Evolutionary conservation across 2,797 vertebrate genomes (phyloP).

Genomic region (Hemibagrus guttatus): DNA sequence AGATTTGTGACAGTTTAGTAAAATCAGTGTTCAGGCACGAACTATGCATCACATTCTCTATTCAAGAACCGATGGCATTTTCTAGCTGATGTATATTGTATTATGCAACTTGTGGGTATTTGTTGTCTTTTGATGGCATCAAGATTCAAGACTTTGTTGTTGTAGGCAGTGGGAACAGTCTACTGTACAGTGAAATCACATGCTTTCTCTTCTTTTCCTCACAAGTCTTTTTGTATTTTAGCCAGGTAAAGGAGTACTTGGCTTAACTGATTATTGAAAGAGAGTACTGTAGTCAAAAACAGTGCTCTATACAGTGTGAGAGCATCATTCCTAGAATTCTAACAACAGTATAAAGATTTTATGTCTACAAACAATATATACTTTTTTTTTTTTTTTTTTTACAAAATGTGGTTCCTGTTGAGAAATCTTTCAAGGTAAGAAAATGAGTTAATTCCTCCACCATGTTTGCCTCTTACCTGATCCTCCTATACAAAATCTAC

Average conservation of each 20-base stretch:
- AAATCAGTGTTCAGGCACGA: background rate
- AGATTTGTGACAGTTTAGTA: background rate
- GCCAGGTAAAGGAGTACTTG: background rate
- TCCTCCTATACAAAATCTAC: background rate
- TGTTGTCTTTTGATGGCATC: background rate
- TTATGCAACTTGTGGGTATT: background rate
- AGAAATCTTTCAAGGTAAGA: background rate
- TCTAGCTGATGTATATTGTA: background rate
- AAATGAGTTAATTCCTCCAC: background rate
- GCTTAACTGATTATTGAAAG: background rate
- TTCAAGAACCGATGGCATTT: constrained; percentile 9
- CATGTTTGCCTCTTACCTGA: constrained; percentile 37
- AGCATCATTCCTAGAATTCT: background rate
- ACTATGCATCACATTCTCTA: background rate
- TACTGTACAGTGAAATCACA: background rate
- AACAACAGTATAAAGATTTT: background rate
- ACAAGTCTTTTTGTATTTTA: background rate
- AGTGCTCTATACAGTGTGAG: background rate
- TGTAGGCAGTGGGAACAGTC: background rate
- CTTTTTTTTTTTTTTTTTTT: background rate
- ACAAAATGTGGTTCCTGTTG: background rate
- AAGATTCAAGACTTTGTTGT: background rate
- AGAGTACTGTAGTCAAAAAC: background rate
- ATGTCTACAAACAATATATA: background rate
- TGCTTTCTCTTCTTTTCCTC: background rate